Evolutionary conservation across 2,888 invertebrate genomes (phyloP), one percentile per base, ranked within the genome.

Genomic region (Achlya flavicornis): DNA sequence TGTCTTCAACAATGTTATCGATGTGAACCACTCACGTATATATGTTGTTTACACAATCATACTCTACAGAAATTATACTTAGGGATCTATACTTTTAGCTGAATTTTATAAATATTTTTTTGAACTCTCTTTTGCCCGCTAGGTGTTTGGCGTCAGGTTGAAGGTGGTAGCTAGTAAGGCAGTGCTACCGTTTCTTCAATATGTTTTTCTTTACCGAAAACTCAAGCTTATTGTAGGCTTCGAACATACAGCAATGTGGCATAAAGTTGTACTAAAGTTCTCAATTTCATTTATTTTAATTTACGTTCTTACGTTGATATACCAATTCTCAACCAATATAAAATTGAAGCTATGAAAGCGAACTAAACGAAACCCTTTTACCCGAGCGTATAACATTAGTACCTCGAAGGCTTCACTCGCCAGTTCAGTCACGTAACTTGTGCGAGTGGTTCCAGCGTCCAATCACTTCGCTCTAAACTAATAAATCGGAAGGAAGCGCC

Each of bases 401-500:
- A 65, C 64, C 66, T 63, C 63, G 53, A 19, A 58, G 58, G 32
- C 65, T 59, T 61, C 58, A 67, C 57, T 76, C 72, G 68, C 63
- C 66, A 89, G 80, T 85, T 79, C 67, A 70, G 82, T 89, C 91
- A 90, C 90, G 91, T 85, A 63, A 74, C 66, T 62, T 70, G 58
- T 66, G 80, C 83, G 85, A 87, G 87, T 85, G 85, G 83, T 78
- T 80, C 87, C 77, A 73, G 73, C 84, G 85, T 80, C 90, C 90
- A 89, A 90, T 90, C 90, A 89, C 89, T 89, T 84, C 84, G 77
- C 83, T 76, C 81, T 90, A 89, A 90, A 89, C 90, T 89, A 90
- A 91, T 90, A 88, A 87, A 83, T 83, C 83, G 86, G 86, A 89
- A 86, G 86, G 81, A 80, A 80, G 86, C 87, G 88, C 87, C 76